Conservation (phyloP, 2,113 vertebrate species). For the Prinia subflava region DNA sequence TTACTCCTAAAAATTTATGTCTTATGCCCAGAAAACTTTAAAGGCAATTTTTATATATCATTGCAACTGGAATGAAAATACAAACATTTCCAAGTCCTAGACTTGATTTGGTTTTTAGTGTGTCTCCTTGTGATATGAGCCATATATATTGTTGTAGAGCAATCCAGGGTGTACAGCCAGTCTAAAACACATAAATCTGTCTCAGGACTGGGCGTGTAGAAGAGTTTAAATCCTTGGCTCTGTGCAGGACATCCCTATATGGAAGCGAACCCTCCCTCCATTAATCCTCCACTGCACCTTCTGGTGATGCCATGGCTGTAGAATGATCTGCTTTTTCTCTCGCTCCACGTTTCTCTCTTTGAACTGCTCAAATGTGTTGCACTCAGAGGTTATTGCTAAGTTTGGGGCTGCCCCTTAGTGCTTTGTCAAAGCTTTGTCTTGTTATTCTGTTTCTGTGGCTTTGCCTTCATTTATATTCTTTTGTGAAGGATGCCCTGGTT, state of each 20-base stretch:
- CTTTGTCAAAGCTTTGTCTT: neutral
- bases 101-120: neutral
- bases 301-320: neutral
- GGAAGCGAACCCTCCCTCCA: neutral
- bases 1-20: neutral
- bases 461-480: neutral
- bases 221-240: neutral
- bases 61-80: neutral
- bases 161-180: neutral
- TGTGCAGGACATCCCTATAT: neutral
- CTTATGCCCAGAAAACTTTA: neutral
- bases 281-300: neutral
- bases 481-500: neutral
- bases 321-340: neutral
- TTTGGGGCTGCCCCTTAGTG: neutral
- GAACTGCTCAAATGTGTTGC: neutral
- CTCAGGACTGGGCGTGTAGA: neutral
- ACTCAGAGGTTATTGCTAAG: neutral
- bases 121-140: neutral
- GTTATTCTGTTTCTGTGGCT: neutral
- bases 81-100: neutral
- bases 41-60: neutral
- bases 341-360: rapidly evolving
- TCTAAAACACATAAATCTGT: neutral
- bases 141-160: neutral